phyloP scores from a whole-genome alignment of 2,113 vertebrate genomes.

The Candoia aspera region DNA sequence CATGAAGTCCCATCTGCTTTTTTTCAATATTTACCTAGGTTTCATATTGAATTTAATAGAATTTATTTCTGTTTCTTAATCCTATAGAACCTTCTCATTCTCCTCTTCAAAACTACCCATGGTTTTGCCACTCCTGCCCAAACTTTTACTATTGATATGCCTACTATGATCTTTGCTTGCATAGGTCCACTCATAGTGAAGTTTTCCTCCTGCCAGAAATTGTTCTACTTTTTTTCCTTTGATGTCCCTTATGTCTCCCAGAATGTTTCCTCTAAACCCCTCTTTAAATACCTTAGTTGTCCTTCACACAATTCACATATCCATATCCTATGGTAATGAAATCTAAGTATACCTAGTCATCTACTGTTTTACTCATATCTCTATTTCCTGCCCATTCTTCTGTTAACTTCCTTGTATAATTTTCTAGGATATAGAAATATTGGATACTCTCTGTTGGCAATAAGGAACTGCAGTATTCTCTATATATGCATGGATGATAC shows the following conservation, averaged over 20 bases:
- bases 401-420: neutral
- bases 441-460: neutral
- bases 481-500: neutral
- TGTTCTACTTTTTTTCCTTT: neutral
- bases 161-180: neutral
- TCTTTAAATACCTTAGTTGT: neutral
- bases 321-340: neutral
- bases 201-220: neutral
- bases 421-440: neutral
- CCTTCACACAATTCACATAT: neutral
- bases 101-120: neutral
- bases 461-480: neutral
- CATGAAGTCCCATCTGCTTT: neutral
- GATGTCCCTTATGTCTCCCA: neutral
- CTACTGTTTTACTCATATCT: neutral
- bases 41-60: neutral
- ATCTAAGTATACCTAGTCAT: neutral
- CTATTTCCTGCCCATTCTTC: neutral
- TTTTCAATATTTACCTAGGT: neutral
- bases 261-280: neutral
- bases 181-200: neutral
- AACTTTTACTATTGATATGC: neutral
- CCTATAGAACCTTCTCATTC: neutral
- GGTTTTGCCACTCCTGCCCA: neutral
- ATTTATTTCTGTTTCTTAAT: neutral